phyloP scores from a whole-genome alignment of 2,113 vertebrate species.

The Misgurnus mizolepis region DNA sequence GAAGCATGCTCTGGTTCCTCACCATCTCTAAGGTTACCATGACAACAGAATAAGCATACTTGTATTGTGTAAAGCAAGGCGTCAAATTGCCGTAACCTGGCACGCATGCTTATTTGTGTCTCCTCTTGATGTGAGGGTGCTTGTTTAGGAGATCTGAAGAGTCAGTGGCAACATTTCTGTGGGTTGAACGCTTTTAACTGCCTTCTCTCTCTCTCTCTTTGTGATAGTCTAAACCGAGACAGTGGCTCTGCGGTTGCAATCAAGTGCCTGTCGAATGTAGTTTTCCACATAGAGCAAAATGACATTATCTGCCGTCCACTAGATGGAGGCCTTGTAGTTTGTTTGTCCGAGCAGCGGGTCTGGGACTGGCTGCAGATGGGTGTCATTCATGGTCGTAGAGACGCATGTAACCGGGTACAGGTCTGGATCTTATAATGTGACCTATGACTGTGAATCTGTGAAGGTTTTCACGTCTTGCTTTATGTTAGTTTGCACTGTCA shows the following conservation, averaged over 20 bases:
- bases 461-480: conserved; percentile 64
- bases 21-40: conserved; percentile 48
- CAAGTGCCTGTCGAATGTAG: conserved; percentile 73
- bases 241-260: conserved; percentile 64
- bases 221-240: conserved; percentile 55
- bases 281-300: conserved; percentile 28
- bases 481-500: conserved; percentile 54
- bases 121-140: conserved; percentile 52
- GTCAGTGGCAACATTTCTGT: conserved; percentile 16
- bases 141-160: conserved; percentile 36
- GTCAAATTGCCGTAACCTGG: conserved; percentile 61
- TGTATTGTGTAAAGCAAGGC: conserved; percentile 58
- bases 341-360: conserved; percentile 42
- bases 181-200: conserved; percentile 47
- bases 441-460: conserved; percentile 76
- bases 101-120: conserved; percentile 64
- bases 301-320: conserved; percentile 59
- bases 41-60: conserved; percentile 55
- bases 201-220: conserved; percentile 60
- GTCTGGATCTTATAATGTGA: conserved; percentile 66
- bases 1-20: conserved; percentile 67
- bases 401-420: conserved; percentile 47
- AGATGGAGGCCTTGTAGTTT: conserved; percentile 63
- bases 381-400: conserved; percentile 5
- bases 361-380: conserved; percentile 31